Evolutionary conservation across 2,888 invertebrate genomes (phyloP), one percentile per base, ranked within the genome.

Genomic region (Drosophila prolongata): DNA sequence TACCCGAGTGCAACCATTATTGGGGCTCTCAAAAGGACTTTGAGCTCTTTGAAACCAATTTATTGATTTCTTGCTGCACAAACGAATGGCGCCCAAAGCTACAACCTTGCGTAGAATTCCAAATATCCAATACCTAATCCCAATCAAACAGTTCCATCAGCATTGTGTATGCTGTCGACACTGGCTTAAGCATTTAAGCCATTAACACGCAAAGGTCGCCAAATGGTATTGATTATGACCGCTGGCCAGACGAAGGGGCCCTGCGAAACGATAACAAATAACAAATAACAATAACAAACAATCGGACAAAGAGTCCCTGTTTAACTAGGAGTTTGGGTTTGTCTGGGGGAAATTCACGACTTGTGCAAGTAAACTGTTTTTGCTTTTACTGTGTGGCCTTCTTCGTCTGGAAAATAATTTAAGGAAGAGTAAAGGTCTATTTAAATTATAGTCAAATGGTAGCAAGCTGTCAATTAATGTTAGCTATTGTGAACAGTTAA

Each of bases 141-240:
- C 37, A 42, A 16, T 11, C 58, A 66, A 61, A 50, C 53, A 52
- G 24, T 70, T 60, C 49, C 46, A 42, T n/a, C 30, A 8, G 27
- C 24, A 56, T 56, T 56, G 46, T 56, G 47, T 30, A 19, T 38
- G 43, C 69, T 69, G 58, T 58, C 70, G 49, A 69, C 69, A 52
- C 38, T 27, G 27, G 40, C 27, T 43, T 16, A 47, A 64, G 66
- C 76, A 69, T 76, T 84, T 57, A 49, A 54, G 61, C 77, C 65
- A 78, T 77, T 76, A 67, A 74, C 82, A 83, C 86, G 83, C 85
- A 87, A 85, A 78, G 86, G 87, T 78, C 71, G 86, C 67, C 75
- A 68, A 77, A 76, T 67, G 61, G 58, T 87, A 82, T 82, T 87
- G 82, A 82, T 82, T 87, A 79, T 79, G 73, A 77, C 79, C 61